Evolutionary conservation across 2,113 vertebrate species (phyloP).

Genomic region (Nymphicus hollandicus): DNA sequence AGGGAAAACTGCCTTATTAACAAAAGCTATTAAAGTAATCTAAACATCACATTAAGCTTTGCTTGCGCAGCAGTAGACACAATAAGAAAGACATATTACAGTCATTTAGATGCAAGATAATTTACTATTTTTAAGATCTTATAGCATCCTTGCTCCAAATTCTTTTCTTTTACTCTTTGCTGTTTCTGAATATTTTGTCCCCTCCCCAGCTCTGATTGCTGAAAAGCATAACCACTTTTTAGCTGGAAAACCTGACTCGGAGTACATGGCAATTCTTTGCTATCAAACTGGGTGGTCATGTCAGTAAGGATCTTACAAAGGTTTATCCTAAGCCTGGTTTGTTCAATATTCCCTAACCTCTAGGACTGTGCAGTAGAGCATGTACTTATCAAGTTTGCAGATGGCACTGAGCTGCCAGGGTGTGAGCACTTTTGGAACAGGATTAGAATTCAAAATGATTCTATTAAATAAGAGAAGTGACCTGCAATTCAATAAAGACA

Average conservation of each 20-base stretch:
- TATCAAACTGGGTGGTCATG: not conserved
- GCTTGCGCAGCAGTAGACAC: constrained; percentile 70
- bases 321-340: not conserved
- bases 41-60: constrained; percentile 73
- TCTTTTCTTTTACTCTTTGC: not conserved
- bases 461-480: not conserved
- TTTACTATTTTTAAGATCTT: constrained; percentile 70
- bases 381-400: not conserved
- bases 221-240: not conserved
- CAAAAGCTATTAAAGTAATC: constrained; percentile 74
- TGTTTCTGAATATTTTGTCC: not conserved
- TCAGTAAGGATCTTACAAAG: not conserved
- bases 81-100: constrained; percentile 69
- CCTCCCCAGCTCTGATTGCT: not conserved
- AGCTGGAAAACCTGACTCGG: not conserved
- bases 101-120: constrained; percentile 70
- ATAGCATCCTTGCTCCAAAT: constrained; percentile 1
- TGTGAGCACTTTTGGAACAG: not conserved
- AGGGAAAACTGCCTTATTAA: constrained; percentile 69
- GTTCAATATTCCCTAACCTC: constrained; percentile 3
- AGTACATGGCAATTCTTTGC: not conserved
- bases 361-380: not conserved
- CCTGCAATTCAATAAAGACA: not conserved
- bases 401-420: not conserved
- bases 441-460: constrained; percentile 5